Conservation (phyloP, 2,113 vertebrate species). For the Pipra filicauda region DNA sequence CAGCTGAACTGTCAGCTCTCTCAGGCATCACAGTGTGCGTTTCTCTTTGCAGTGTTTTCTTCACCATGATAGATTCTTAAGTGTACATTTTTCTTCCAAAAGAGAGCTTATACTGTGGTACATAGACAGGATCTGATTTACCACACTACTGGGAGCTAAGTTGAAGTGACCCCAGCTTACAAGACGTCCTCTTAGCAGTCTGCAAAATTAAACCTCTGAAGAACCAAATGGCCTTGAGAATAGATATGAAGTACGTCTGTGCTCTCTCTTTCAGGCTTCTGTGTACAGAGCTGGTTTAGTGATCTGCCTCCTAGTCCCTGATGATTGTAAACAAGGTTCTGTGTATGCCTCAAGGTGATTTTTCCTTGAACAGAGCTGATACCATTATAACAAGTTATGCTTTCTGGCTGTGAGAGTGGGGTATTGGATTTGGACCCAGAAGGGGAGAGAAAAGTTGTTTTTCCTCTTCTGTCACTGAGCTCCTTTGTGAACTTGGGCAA, state of each 20-base stretch:
- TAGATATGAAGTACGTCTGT: neutral
- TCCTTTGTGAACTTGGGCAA: neutral
- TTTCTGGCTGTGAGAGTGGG: neutral
- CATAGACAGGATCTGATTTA: neutral
- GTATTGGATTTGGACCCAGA: neutral
- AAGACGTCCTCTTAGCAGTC: neutral
- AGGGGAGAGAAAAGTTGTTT: neutral
- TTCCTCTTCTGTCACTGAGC: neutral
- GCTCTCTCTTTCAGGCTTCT: neutral
- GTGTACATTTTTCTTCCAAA: conserved; percentile 30
- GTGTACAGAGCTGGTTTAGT: neutral
- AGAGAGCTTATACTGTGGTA: neutral
- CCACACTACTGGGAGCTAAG: neutral
- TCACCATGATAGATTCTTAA: neutral
- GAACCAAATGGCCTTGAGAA: neutral
- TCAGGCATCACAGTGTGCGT: rapidly evolving
- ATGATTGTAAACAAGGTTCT: conserved; percentile 14
- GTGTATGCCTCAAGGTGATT: neutral
- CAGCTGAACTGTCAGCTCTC: neutral
- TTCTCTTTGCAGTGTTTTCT: neutral
- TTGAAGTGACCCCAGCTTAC: neutral
- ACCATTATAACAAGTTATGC: neutral
- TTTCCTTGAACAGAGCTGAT: neutral
- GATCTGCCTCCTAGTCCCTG: neutral
- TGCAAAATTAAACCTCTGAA: conserved; percentile 14